Percentiles rank a stretch among this genome's conserved stretches.
phyloP scores from a whole-genome alignment of 1,140 invertebrate genomes.

The Tachypleus tridentatus region DNA sequence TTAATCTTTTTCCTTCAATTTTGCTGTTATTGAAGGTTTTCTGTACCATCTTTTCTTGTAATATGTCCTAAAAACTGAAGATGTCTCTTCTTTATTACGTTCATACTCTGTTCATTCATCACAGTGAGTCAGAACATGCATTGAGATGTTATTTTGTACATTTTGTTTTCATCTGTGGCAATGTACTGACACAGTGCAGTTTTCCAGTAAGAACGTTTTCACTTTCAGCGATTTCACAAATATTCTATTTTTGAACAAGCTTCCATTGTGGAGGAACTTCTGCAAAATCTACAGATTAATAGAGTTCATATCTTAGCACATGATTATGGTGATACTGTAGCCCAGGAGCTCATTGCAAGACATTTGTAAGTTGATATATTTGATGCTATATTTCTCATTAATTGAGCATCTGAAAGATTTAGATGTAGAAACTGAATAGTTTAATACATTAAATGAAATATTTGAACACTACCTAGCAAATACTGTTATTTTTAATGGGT shows the following conservation, averaged over 20 bases:
- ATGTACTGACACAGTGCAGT: background rate
- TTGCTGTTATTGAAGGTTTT: too few species aligned
- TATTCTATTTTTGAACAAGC: conserved; percentile 34
- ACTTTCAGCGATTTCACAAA: conserved; percentile 25
- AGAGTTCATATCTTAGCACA: conserved; percentile 32
- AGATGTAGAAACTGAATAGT: too few species aligned
- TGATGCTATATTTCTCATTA: too few species aligned
- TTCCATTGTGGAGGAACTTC: conserved; percentile 30
- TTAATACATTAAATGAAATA: too few species aligned
- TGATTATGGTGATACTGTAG: conserved; percentile 36
- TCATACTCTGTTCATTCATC: background rate
- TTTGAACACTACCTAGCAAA: too few species aligned
- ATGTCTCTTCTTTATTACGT: too few species aligned
- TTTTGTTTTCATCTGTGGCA: background rate
- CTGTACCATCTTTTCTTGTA: too few species aligned
- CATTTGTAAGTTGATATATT: too few species aligned
- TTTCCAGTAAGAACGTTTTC: background rate
- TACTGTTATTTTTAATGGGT: too few species aligned
- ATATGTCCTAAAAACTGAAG: too few species aligned
- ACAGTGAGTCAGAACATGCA: background rate
- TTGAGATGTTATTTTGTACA: background rate
- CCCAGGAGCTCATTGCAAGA: conserved; percentile 27
- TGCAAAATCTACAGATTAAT: conserved; percentile 23
- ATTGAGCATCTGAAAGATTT: too few species aligned
- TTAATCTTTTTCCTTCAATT: too few species aligned